These are phyloP conservation scores for Eolophus roseicapilla DNA, from an alignment of 2,113 vertebrate genomes.

Conservation along the genomic window DNA sequence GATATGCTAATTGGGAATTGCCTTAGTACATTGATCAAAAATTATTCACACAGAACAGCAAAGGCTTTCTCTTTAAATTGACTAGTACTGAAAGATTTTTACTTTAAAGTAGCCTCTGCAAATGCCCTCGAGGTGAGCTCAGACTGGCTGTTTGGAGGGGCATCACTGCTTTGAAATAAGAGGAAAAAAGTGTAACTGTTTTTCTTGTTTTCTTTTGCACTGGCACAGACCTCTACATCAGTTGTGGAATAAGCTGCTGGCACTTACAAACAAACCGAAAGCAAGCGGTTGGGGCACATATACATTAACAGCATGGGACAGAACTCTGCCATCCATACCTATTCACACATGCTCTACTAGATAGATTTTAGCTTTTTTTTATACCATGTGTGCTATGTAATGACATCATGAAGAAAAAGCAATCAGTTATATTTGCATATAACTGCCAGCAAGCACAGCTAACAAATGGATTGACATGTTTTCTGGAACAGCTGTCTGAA, in stretches of 20 bases:
- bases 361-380: background rate
- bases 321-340: background rate
- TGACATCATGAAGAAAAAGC: background rate
- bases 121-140: slow-evolving; percentile 20
- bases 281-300: background rate
- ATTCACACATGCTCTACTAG: background rate
- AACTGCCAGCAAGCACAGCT: background rate
- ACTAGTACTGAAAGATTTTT: slow-evolving; percentile 47
- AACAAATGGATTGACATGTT: background rate
- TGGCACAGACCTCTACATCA: background rate
- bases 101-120: background rate
- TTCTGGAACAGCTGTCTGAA: background rate
- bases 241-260: background rate
- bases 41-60: slow-evolving; percentile 77
- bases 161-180: background rate
- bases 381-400: background rate
- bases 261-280: background rate
- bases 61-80: slow-evolving; percentile 72
- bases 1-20: slow-evolving; percentile 38
- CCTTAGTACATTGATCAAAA: slow-evolving; percentile 61
- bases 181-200: background rate
- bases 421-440: background rate
- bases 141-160: background rate
- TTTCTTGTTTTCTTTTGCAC: background rate
- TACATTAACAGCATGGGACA: background rate